Evolutionary conservation across 2,797 vertebrate species (phyloP).

Genomic region (Malacoctenus gilli): DNA sequence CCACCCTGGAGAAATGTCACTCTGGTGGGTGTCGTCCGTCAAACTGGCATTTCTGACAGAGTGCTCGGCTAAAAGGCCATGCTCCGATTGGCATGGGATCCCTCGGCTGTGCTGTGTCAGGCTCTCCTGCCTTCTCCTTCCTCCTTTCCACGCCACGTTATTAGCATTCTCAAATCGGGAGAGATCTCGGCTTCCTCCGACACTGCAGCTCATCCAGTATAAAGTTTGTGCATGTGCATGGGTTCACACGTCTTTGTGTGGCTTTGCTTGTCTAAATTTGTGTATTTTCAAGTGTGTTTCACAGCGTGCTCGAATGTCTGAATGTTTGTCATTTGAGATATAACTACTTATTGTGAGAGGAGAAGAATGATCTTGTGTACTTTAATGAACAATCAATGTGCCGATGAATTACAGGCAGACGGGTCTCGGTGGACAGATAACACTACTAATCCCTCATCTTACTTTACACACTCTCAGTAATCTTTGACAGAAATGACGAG

Average conservation of each 20-base stretch:
- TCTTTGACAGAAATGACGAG: constrained; percentile 64
- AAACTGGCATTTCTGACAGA: constrained; percentile 80
- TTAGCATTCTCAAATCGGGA: constrained; percentile 45
- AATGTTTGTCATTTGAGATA: too few relatives aligned
- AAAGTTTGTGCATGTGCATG: neutral
- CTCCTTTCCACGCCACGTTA: constrained; percentile 32
- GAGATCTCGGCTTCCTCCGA: constrained; percentile 30
- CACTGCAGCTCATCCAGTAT: neutral
- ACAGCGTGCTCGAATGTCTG: too few relatives aligned
- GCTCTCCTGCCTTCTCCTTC: constrained; percentile 33
- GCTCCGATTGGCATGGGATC: constrained; percentile 79
- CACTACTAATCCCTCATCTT: constrained; percentile 60
- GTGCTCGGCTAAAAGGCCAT: constrained; percentile 76
- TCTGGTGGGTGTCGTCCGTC: constrained; percentile 68
- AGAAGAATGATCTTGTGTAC: constrained; percentile 8
- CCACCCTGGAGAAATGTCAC: constrained; percentile 78
- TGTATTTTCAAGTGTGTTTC: neutral
- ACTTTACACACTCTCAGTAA: constrained; percentile 57
- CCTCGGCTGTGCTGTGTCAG: constrained; percentile 70
- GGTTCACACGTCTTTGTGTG: neutral
- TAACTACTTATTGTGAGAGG: constrained; percentile 16
- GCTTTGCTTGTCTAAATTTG: neutral
- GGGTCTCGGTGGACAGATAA: constrained; percentile 38
- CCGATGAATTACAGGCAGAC: constrained; percentile 40
- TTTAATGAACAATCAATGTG: constrained; percentile 40